A percentile compares a stretch with the other conserved stretches of the same genome.
phyloP scores from a whole-genome alignment of 2,113 vertebrate genomes.

The Balaenoptera acutorostrata region DNA sequence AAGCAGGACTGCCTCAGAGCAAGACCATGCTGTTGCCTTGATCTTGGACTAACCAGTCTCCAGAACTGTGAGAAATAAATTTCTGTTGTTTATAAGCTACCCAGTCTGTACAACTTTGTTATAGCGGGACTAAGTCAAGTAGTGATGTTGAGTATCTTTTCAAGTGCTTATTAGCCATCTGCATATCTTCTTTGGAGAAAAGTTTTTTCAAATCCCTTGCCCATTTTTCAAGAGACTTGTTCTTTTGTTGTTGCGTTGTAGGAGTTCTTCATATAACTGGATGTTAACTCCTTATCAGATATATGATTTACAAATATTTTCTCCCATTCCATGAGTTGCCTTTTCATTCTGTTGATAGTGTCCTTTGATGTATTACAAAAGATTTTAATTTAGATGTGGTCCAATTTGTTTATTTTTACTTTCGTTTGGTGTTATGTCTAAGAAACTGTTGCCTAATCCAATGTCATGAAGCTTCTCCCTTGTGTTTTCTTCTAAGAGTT shows the following conservation, averaged over 20 bases:
- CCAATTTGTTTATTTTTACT: background rate
- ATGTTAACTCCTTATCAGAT: background rate
- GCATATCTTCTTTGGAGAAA: background rate
- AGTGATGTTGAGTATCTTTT: background rate
- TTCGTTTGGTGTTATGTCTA: background rate
- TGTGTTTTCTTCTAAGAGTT: constrained; percentile 6
- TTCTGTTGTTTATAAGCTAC: background rate
- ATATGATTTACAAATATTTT: background rate
- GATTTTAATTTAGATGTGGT: background rate
- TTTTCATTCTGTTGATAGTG: background rate
- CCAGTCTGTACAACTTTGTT: background rate
- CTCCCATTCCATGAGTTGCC: background rate
- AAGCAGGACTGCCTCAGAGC: background rate
- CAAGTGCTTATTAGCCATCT: background rate
- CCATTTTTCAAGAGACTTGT: background rate
- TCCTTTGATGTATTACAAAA: background rate
- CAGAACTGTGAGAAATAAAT: background rate
- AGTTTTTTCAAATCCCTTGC: background rate
- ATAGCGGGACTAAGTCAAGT: background rate
- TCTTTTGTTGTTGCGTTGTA: background rate
- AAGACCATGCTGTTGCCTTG: background rate
- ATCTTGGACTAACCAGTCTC: background rate
- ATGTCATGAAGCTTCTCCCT: background rate
- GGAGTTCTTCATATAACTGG: background rate
- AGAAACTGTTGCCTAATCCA: background rate